A percentile compares a stretch with the other conserved stretches of the same genome.
phyloP scores from a whole-genome alignment of 2,888 invertebrate species.

The Parnassius orleans region DNA sequence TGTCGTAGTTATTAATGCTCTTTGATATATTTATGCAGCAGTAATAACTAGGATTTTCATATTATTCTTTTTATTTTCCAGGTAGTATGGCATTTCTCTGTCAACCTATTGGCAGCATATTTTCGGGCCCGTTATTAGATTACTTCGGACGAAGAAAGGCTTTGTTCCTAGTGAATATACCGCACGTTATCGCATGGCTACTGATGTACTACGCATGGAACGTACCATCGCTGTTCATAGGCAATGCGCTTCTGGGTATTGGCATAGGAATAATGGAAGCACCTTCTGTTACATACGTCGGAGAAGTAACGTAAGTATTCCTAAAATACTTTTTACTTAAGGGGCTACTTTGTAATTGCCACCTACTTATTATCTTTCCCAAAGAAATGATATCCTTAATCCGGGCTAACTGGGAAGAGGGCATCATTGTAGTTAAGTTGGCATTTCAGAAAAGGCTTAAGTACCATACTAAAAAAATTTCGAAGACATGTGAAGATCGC shows the following conservation, averaged over 20 bases:
- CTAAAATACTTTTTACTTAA: background rate
- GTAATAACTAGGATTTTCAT: no score
- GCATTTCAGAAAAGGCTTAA: no score
- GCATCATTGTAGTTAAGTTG: no score
- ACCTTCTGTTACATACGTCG: conserved; percentile 82
- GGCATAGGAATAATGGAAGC: conserved; percentile 83
- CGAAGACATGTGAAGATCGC: no score
- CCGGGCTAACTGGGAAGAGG: no score
- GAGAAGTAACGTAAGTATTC: conserved; percentile 73
- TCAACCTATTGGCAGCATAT: conserved; percentile 80
- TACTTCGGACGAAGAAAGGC: conserved; percentile 78
- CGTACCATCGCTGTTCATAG: conserved; percentile 70
- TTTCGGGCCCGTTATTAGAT: conserved; percentile 79
- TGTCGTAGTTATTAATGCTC: no score
- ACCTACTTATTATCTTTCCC: no score
- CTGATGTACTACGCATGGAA: conserved; percentile 76
- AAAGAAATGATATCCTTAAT: no score
- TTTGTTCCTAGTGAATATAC: conserved; percentile 79
- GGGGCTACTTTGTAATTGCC: no score
- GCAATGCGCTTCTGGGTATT: conserved; percentile 76
- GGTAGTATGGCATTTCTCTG: conserved; percentile 80
- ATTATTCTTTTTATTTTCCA: conserved; percentile 42
- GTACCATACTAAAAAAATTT: no score
- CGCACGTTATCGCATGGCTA: conserved; percentile 80
- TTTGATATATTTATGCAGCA: no score